These are phyloP conservation scores for Toxotes jaculatrix DNA, from an alignment of 2,113 vertebrate genomes.

Conservation along the genomic window DNA sequence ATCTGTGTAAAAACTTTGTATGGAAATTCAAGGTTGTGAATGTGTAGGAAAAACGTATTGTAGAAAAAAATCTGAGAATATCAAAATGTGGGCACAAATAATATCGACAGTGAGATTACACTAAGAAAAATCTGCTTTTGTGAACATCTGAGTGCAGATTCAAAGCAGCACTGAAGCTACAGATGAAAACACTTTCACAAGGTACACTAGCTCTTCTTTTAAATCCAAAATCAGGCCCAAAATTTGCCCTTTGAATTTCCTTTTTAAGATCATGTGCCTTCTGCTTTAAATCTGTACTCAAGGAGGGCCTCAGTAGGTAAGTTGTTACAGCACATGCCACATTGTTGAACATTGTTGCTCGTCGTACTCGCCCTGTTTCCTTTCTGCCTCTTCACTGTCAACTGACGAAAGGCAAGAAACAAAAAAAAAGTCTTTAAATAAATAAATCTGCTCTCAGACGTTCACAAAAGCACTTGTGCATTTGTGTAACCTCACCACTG, in stretches of 20 bases:
- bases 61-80: not conserved
- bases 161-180: slow-evolving; percentile 16
- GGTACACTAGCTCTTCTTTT: not conserved
- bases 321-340: not conserved
- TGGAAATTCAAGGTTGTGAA: not conserved
- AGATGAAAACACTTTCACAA: not conserved
- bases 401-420: not conserved
- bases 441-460: not conserved
- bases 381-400: not conserved
- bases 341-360: not conserved
- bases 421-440: not conserved
- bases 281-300: slow-evolving; percentile 3
- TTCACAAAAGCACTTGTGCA: not conserved
- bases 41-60: not conserved
- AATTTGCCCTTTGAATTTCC: not conserved
- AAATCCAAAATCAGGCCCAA: not conserved
- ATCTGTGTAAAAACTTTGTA: not conserved
- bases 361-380: not conserved
- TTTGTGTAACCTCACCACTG: not conserved
- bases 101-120: not conserved
- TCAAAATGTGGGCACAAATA: not conserved
- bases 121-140: not conserved
- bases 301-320: not conserved
- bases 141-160: slow-evolving; percentile 22
- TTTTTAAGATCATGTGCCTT: slow-evolving; percentile 15